Base-by-base conservation (phyloP, 2,113 vertebrate species). In the Rhizomys pruinosus region DNA sequence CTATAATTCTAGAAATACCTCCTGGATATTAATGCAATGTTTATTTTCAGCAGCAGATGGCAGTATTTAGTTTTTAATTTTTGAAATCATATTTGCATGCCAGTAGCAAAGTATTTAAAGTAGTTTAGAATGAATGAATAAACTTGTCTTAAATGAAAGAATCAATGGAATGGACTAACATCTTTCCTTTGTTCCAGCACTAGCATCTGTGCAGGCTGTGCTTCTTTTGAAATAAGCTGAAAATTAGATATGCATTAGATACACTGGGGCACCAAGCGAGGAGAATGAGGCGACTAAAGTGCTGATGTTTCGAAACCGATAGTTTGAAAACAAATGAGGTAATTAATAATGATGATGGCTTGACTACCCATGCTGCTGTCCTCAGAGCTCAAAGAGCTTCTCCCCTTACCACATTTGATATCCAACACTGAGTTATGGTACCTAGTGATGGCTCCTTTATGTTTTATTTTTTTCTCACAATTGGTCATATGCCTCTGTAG, bases 41-140 rank as follows among this genome's bases (percentile, higher is more conserved):
- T 98, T 95, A 77, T 91, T 84, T 37, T 10, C 25, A 79, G 98
- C 98, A 97, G 96, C 91, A 98, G 98, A 97, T 98, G 98, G 98
- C 98, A 95, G 34, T 91, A 97, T 96, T 96, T 94, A 77, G 76
- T 97, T 97, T 98, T 81, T 84, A 80, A 76, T 4, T 57, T 39
- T 44, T 79, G n/a, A 12, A 81, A 39, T 7, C 44, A 3, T 1
- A 5, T 3, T 47, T 7, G 32, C 47, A 72, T 39, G 84, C 8
- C 39, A 32, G 3, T 20, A 74, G 37, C 39, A 66, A 47, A 93
- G 10, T 85, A 63, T 55, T 89, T 59, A 91, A 86, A 94, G 68
- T n/a, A 76, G 55, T 72, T 96, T 86, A 90, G 80, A 42, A 42
- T 32, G 73, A 88, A 37, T 80, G 81, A 94, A 90, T 88, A 81